Base-by-base conservation (phyloP, 1,140 invertebrate species). In the Dysdera silvatica region DNA sequence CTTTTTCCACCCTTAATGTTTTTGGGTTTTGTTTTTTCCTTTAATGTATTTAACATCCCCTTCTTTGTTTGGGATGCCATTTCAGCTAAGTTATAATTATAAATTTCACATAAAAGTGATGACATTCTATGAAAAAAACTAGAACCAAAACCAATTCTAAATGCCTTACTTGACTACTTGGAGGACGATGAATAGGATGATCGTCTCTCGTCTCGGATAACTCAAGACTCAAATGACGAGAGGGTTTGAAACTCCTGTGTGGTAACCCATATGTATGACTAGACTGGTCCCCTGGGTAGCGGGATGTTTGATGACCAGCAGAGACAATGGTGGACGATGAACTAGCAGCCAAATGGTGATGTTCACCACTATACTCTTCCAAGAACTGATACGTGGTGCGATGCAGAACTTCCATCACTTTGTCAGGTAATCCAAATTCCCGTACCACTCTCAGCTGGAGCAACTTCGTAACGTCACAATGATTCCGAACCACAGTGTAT, bases 401-500 rank as follows among this genome's bases (percentile, higher is more conserved):
- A 31, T 91, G 87, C 29, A 93, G 76, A 43, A 91, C 81, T 75
- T 94, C 88, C 0, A 90, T 88, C 12, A 93, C 89, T 8, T 86
- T 82, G 75, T 97, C 94, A 0, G 94, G 94, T 37, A 95, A 80
- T 72, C 93, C 93, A 75, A 95, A 93, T 75, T 97, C 93, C 33
- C 94, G 81, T 0, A 95, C 92, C 1, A 95, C 91, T 6, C 91
- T 80, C 60, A 96, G 76, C 45, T 90, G 84, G 31, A 95, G 84
- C 80, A 88, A 83, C 45, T 84, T 79, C 67, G 83, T 83, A 47
- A 92, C 87, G 72, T 88, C 84, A 51, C 84, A 82, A 20, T 85
- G 83, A 60, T 89, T 89, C 47, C 87, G 80, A 24, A 87, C 85
- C 69, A 91, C 78, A 60, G 82, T 78, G 57, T 88, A 79, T 8